Conservation (phyloP, 2,888 invertebrate genomes). For the Erebia aethiops region DNA sequence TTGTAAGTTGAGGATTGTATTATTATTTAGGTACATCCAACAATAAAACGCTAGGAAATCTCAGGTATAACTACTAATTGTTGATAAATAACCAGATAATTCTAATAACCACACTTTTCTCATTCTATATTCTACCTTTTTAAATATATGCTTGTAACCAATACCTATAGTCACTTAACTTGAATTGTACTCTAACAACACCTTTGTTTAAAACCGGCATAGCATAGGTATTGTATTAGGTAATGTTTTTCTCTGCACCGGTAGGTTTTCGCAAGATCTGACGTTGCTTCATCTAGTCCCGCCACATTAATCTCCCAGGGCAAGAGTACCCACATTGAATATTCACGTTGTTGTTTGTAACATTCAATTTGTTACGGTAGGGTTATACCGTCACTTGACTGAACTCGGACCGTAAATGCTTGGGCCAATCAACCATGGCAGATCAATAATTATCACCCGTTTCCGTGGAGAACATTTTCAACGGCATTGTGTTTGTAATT, state of each 20-base stretch:
- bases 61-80: too few relatives aligned
- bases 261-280: constrained; percentile 66
- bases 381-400: constrained; percentile 53
- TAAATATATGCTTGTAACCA: not conserved
- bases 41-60: too few relatives aligned
- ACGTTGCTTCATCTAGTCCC: constrained; percentile 64
- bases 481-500: constrained; percentile 11
- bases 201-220: constrained; percentile 21
- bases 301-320: constrained; percentile 56
- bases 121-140: not conserved
- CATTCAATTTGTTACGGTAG: constrained; percentile 51
- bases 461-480: constrained; percentile 28
- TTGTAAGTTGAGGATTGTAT: too few relatives aligned
- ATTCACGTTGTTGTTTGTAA: constrained; percentile 43
- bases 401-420: constrained; percentile 25
- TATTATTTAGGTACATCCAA: too few relatives aligned
- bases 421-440: constrained; percentile 34
- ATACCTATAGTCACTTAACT: not conserved
- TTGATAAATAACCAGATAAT: not conserved
- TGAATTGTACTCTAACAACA: constrained; percentile 8
- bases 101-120: not conserved
- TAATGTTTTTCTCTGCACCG: constrained; percentile 64
- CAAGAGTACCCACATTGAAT: constrained; percentile 53
- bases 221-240: constrained; percentile 64
- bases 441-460: constrained; percentile 36